Evolutionary conservation across 2,113 vertebrate genomes (phyloP).

Genomic region (Hipposideros armiger): DNA sequence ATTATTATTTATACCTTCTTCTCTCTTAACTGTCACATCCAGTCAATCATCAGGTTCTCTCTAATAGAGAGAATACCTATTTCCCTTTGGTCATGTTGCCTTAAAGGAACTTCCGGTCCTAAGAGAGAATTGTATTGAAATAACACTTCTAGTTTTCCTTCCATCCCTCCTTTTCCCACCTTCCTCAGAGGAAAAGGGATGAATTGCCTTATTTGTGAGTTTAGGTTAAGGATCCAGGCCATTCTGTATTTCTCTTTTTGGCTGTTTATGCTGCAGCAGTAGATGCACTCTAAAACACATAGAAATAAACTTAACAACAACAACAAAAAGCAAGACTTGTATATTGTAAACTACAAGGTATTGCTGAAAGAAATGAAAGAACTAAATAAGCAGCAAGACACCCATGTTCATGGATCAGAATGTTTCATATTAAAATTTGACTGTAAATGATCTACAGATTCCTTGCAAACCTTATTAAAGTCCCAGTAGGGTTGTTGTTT

Average conservation of each 20-base stretch:
- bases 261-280: not conserved
- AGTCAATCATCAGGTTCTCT: not conserved
- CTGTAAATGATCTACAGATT: not conserved
- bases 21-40: not conserved
- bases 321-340: not conserved
- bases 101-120: slow-evolving; percentile 3
- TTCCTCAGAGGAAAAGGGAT: not conserved
- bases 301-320: not conserved
- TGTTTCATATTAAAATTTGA: slow-evolving; percentile 15
- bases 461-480: not conserved
- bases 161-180: not conserved
- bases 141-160: not conserved
- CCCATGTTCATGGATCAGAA: not conserved
- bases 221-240: not conserved
- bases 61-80: not conserved
- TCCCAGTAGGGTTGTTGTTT: not conserved
- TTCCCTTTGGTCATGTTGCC: not conserved
- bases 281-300: not conserved
- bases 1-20: not conserved
- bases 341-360: not conserved
- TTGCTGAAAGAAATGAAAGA: slow-evolving; percentile 22
- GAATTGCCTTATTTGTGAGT: not conserved
- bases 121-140: not conserved
- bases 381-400: not conserved
- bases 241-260: not conserved